phyloP scores from a whole-genome alignment of 2,797 vertebrate genomes.

The Gymnoscopelus microlampas region DNA sequence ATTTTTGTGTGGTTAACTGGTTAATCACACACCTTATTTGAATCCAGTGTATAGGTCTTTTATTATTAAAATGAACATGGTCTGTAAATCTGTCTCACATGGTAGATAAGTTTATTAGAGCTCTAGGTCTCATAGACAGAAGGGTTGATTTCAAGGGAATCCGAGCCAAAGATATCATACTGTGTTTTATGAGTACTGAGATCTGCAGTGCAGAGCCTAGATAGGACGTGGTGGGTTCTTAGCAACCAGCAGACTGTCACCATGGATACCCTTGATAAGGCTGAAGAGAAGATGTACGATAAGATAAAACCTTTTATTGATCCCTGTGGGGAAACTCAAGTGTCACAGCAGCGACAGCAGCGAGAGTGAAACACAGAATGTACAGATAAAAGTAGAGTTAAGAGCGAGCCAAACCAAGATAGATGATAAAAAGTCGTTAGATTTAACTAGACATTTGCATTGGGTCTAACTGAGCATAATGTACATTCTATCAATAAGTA shows the following conservation, averaged over 20 bases:
- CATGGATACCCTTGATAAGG: constrained; percentile 70
- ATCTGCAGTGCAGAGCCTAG: constrained; percentile 49
- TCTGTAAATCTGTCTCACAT: neutral
- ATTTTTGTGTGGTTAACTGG: neutral
- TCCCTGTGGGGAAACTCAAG: no score
- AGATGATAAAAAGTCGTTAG: no score
- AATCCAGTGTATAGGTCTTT: neutral
- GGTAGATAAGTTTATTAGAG: neutral
- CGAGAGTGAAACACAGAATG: no score
- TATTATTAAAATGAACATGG: neutral
- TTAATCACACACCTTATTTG: neutral
- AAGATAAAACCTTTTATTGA: no score
- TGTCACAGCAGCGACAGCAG: no score
- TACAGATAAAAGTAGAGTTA: no score
- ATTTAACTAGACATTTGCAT: no score
- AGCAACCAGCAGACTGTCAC: constrained; percentile 67
- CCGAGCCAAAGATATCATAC: constrained; percentile 14
- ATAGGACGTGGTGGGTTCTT: constrained; percentile 57
- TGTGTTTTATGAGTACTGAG: constrained; percentile 24
- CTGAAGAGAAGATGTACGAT: constrained; percentile 25
- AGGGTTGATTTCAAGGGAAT: neutral
- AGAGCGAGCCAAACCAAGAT: no score
- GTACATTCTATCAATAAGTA: no score
- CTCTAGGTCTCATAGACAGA: neutral
- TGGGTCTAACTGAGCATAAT: no score